These are phyloP conservation scores for Dryoscopus gambensis DNA, from an alignment of 2,113 vertebrate species.

Conservation along the genomic window DNA sequence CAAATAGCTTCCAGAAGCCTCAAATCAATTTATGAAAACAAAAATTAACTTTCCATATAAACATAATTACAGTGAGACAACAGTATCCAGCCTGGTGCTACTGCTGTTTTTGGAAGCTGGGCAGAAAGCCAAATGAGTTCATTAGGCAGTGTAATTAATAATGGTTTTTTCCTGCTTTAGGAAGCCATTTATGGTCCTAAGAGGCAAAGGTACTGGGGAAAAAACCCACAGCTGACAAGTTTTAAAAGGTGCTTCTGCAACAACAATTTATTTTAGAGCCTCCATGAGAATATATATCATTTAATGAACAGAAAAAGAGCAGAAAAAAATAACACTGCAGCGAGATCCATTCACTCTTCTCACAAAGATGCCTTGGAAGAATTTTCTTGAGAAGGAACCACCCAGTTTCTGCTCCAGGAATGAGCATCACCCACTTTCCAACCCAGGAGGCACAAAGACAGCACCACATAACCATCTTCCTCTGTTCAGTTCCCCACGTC, in stretches of 20 bases:
- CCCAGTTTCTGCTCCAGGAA: background rate
- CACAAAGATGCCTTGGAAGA: background rate
- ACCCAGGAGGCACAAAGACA: background rate
- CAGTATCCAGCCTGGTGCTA: constrained; percentile 64
- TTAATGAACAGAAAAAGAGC: background rate
- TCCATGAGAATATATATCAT: background rate
- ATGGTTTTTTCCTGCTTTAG: constrained; percentile 63
- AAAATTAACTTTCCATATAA: constrained; percentile 79
- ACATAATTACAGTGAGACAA: constrained; percentile 74
- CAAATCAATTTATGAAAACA: constrained; percentile 79
- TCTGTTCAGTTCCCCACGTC: background rate
- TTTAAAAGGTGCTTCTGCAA: constrained; percentile 44
- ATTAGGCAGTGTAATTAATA: constrained; percentile 77
- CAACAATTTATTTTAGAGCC: background rate
- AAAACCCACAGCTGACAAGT: constrained; percentile 44
- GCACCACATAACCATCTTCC: background rate
- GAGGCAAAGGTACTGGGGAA: constrained; percentile 48
- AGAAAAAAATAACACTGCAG: background rate
- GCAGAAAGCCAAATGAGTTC: constrained; percentile 74
- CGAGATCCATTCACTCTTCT: accelerated
- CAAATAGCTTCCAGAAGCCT: constrained; percentile 74
- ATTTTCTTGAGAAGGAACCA: background rate
- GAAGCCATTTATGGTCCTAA: constrained; percentile 60
- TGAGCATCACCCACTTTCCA: background rate
- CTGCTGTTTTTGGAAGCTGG: constrained; percentile 69